Base-by-base conservation (phyloP, 1,140 invertebrate species). In the Aphelinus atriplicis region DNA sequence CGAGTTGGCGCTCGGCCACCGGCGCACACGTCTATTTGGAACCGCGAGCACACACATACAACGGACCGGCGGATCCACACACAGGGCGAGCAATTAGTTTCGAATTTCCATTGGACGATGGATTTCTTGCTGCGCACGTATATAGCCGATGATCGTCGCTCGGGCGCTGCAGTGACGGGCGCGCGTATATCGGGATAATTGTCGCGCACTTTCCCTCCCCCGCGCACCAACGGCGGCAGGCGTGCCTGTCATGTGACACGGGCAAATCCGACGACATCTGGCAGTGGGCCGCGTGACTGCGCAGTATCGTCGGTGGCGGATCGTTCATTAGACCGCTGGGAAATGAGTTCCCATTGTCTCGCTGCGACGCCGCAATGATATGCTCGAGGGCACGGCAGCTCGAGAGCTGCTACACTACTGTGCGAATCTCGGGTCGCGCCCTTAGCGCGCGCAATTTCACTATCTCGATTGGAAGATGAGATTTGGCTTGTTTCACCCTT, bases 41-140 rank as follows among this genome's bases (percentile, higher is more conserved):
- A 26, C 26, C 26, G 26, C 26, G 26, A 26, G 26, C 26, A 26
- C 26, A 26, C 26, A 26, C 26, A 26, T 26, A 26, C 26, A 26
- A 26, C 26, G 26, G 26, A 26, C 26, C 26, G 26, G 26, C 26
- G 26, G 26, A 26, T 26, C 26, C 26, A 26, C 26, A 26, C 26
- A 26, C 26, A 26, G 26, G 26, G 26, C 7, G 65, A 55, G 10
- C 51, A 43, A 71, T 48, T 76, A 64, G 26, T 53, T 78, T 43
- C 46, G 62, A 70, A 65, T 73, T 73, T 73, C 56, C 55, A 42
- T 57, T 2, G 10, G 57, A n/a, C 66, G 62, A 73, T 55, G 62
- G 51, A 73, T 65, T 73, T 66, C 26, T 66, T 61, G 53, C 53
- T 42, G 26, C 48, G 42, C 68, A 62, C n/a, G 57, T 43, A 58